Conservation (phyloP, 2,888 invertebrate species). For the Chalcis sispes region DNA sequence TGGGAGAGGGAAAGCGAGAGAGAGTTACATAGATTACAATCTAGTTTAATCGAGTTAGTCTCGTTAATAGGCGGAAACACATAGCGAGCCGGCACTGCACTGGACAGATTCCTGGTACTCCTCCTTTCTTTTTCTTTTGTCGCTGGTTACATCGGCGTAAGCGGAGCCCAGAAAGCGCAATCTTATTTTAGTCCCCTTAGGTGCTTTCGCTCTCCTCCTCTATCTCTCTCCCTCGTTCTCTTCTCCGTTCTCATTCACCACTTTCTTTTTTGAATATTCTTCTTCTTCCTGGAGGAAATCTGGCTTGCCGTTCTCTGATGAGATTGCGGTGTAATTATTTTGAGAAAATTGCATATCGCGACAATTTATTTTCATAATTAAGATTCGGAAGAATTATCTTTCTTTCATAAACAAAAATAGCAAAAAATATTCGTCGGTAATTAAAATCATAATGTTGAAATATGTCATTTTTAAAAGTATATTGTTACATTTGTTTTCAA, state of each 20-base stretch:
- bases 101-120: background rate
- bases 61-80: constrained; percentile 65
- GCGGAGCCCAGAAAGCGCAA: too few species aligned
- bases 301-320: background rate
- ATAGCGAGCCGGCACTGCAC: constrained; percentile 17
- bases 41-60: constrained; percentile 71
- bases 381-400: too few species aligned
- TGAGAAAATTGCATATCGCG: background rate
- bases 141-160: background rate
- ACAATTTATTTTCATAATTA: too few species aligned
- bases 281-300: background rate
- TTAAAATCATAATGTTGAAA: too few species aligned
- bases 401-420: too few species aligned
- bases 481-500: too few species aligned
- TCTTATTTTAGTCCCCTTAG: background rate
- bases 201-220: constrained; percentile 28
- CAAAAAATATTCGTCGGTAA: too few species aligned
- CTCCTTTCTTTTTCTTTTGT: background rate
- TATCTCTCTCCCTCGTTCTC: constrained; percentile 1
- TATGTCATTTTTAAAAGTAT: too few species aligned
- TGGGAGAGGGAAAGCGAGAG: background rate
- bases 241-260: constrained; percentile 17
- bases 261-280: constrained; percentile 51
- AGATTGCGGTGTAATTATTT: background rate
- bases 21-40: constrained; percentile 69